A percentile compares a stretch with the other conserved stretches of the same genome.
phyloP scores from a whole-genome alignment of 30 jellyfish, hydroid and myxozoan species.

The Sanderia malayensis region DNA sequence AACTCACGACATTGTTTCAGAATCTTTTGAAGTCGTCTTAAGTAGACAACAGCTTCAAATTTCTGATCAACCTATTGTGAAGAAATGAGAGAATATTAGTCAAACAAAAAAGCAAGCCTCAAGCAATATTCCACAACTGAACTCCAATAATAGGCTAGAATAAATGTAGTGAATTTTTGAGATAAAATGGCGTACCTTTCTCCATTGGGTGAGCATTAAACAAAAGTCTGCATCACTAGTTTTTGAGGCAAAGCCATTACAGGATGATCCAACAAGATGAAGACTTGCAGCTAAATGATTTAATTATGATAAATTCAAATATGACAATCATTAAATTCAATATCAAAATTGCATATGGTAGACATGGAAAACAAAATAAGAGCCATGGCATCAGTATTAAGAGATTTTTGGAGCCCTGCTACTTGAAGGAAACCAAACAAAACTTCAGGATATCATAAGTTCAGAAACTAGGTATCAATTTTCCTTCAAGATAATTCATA shows the following conservation, averaged over 20 bases:
- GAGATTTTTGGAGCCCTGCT: not conserved
- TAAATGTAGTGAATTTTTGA: too few species aligned
- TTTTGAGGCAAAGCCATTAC: slow-evolving; percentile 93
- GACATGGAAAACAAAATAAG: not conserved
- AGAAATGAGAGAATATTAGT: too few species aligned
- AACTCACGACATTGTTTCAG: slow-evolving; percentile 62
- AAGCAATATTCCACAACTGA: too few species aligned
- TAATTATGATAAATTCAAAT: too few species aligned
- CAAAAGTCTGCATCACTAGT: slow-evolving; percentile 96
- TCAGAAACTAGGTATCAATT: too few species aligned
- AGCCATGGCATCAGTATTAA: not conserved
- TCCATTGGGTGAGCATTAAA: slow-evolving; percentile 82
- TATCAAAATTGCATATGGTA: not conserved
- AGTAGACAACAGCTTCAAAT: slow-evolving; percentile 79
- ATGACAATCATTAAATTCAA: too few species aligned
- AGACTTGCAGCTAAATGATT: slow-evolving; percentile 71
- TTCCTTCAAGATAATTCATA: not conserved
- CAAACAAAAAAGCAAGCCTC: too few species aligned
- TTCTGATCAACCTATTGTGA: slow-evolving; percentile 92
- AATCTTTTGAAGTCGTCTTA: slow-evolving; percentile 66
- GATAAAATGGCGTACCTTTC: slow-evolving; percentile 52
- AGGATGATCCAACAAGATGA: slow-evolving; percentile 95
- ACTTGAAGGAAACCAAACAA: too few species aligned
- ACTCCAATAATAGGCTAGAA: too few species aligned
- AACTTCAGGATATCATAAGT: too few species aligned